Evolutionary conservation across 2,888 invertebrate genomes (phyloP).

Genomic region (Drosophila macrospina): DNA sequence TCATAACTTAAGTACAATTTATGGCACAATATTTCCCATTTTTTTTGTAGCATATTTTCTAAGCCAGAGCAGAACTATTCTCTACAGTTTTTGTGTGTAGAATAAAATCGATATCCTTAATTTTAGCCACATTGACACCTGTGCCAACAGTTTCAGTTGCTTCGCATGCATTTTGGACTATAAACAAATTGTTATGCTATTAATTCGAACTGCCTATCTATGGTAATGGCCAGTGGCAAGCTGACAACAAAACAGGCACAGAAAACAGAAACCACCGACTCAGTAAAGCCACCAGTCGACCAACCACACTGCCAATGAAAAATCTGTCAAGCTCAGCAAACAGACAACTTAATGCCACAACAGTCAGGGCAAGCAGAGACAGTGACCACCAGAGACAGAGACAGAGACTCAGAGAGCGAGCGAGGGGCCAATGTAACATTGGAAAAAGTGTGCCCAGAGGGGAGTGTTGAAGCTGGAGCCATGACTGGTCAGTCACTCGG

Average conservation of each 20-base stretch:
- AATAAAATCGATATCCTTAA: not conserved
- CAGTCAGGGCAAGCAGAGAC: constrained; percentile 25
- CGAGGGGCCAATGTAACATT: constrained; percentile 50
- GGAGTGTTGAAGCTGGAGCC: not conserved
- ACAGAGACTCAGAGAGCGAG: constrained; percentile 1
- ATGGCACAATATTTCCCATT: not conserved
- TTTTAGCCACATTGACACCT: constrained; percentile 33
- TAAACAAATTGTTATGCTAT: constrained; percentile 52
- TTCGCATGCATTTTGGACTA: constrained; percentile 29
- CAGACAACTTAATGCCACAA: constrained; percentile 74
- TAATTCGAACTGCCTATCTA: constrained; percentile 40
- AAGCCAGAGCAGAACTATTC: not conserved
- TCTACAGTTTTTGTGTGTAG: not conserved
- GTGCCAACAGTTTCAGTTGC: constrained; percentile 30
- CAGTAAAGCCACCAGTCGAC: constrained; percentile 26
- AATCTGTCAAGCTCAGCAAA: constrained; percentile 77
- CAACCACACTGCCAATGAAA: constrained; percentile 55
- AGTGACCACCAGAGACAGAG: constrained; percentile 1
- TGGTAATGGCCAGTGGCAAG: constrained; percentile 21
- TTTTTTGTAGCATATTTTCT: too few relatives aligned
- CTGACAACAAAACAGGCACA: constrained; percentile 20
- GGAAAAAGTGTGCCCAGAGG: constrained; percentile 29
- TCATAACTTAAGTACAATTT: too few relatives aligned
- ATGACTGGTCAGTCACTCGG: constrained; percentile 20
- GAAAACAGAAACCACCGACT: constrained; percentile 25